Base-by-base conservation (phyloP, 2,888 invertebrate species). In the Chrysolina americana region DNA sequence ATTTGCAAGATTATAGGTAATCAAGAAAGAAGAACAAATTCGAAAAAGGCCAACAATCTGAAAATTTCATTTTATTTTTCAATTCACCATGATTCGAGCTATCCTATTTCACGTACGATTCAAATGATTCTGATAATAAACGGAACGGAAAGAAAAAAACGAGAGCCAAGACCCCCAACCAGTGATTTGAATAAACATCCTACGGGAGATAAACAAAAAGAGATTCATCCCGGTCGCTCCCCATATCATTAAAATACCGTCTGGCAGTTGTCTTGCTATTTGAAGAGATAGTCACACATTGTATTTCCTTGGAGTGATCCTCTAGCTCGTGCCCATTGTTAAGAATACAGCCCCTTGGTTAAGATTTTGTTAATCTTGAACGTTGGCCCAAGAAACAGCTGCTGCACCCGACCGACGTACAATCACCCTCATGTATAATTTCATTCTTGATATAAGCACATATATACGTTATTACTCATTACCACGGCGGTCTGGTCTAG, bases 311-410 rank as follows among this genome's bases (percentile, higher is more conserved):
- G 68, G 68, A 68, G 68, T 68, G 68, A 68, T 68, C 53, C 75
- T 78, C 77, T 76, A 79, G 81, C 80, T 81, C 80, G 81, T 81
- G 81, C 78, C 77, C 79, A 78, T 80, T 81, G 78, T 80, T 63
- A 74, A 65, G 68, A 69, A 66, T 70, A 72, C 74, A 71, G 69
- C 77, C 79, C 81, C 77, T 76, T 73, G 70, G 77, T 71, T 75
- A 78, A 77, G 77, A 76, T 76, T 59, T 78, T 78, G 76, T 75
- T 76, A 80, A 80, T 78, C 76, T 80, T 74, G 76, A 77, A 79
- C 77, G 77, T 79, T 77, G 73, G 63, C 70, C 70, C 74, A 72
- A 78, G 72, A 76, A 76, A 70, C 77, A 77, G 77, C 77, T 78
- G 76, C 70, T 73, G 64, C 71, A 69, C 74, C 73, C 56, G 65